Conservation (phyloP, 2,888 invertebrate species). For the Tenthredo notha region DNA sequence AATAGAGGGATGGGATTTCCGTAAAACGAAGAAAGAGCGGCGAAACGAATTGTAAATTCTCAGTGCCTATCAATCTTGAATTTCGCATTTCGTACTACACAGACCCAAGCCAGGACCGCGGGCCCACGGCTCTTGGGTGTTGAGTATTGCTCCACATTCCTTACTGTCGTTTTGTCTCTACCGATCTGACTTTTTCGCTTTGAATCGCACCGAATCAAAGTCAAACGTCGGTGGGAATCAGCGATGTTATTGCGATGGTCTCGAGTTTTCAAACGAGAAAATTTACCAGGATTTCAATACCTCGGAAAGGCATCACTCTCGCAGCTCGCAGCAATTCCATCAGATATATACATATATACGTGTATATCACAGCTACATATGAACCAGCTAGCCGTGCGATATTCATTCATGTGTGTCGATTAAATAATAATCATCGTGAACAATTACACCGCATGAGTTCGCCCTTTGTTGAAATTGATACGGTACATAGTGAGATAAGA, state of each 20-base stretch:
- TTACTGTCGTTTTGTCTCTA: constrained; percentile 33
- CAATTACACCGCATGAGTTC: background rate
- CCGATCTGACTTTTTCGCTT: constrained; percentile 31
- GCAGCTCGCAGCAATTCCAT: background rate
- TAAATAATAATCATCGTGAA: background rate
- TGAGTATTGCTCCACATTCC: constrained; percentile 46
- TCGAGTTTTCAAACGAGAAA: constrained; percentile 37
- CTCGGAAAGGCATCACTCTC: constrained; percentile 1
- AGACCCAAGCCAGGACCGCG: constrained; percentile 11
- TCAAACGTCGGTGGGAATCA: constrained; percentile 45
- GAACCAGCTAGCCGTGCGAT: background rate
- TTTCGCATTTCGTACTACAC: constrained; percentile 18
- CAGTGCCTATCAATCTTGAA: constrained; percentile 43
- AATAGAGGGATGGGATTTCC: constrained; percentile 12
- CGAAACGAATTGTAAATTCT: constrained; percentile 42
- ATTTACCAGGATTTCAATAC: background rate
- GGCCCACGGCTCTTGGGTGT: constrained; percentile 7
- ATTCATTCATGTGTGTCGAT: background rate
- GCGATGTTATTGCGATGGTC: constrained; percentile 25
- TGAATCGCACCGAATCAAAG: constrained; percentile 54
- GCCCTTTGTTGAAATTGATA: background rate
- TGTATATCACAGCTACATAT: background rate
- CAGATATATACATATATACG: background rate
- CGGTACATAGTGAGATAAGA: background rate
- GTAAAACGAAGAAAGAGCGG: constrained; percentile 18